Evolutionary conservation across 2,888 invertebrate species (phyloP), one percentile per base, ranked within the genome.

Genomic region (Ditula angustiorana): DNA sequence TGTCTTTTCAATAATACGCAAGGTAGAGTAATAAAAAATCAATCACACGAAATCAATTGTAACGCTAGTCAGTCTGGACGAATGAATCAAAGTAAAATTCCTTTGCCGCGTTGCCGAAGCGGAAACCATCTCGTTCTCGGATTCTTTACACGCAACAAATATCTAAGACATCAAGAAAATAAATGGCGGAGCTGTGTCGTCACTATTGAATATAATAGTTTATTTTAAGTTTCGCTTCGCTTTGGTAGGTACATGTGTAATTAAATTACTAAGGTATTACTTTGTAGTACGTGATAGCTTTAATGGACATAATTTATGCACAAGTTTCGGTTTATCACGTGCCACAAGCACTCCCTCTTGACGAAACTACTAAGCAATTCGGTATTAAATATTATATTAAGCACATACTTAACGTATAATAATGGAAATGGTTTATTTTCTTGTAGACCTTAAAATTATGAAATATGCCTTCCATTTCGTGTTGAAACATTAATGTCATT

Each of bases 81-180:
- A 41, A 41, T 41, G 19, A 10, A 19, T 41, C 41, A 10, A 41
- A 41, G 41, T 41, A 41, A 41, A 19, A 41, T 41, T 41, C 41
- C 41, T 41, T 41, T 41, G 2, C 41, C 41, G 19, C 10, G 41
- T 41, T 41, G 41, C 41, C 41, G 41, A 41, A 41, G 41, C 41
- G 41, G 41, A 41, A 41, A 10, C 8, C 41, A 19, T 19, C 19
- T 19, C 41, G 19, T 8, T 19, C 19, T 19, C 41, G 19, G 41
- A 19, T 41, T 41, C 41, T 19, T 41, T 10, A 41, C 41, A 19
- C 19, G 19, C 19, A 10, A 41, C 41, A 19, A 41, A 41, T 19
- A 41, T 41, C 19, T 19, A 1, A n/a, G n/a, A 41, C 41, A 19
- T 19, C 19, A 19, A 16, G 41, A 19, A 41, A 41, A 41, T 41